A percentile compares a stretch with the other conserved stretches of the same genome.
Conservation (phyloP, 1,140 invertebrate species). For the Gerris buenoi region DNA sequence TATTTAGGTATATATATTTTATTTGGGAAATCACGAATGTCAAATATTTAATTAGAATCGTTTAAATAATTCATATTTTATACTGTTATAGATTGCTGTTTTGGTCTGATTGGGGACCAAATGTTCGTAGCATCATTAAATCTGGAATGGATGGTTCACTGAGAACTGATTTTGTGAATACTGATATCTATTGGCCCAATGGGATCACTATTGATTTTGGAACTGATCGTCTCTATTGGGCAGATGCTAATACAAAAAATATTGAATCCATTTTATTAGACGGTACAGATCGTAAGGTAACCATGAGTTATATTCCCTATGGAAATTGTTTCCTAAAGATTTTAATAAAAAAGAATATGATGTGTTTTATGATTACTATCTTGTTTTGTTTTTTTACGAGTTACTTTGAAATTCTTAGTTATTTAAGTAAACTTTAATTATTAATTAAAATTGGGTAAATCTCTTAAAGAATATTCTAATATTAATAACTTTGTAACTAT, state of each 20-base stretch:
- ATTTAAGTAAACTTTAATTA: too few relatives aligned
- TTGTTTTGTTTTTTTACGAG: too few relatives aligned
- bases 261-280: constrained; percentile 64
- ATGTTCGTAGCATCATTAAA: constrained; percentile 49
- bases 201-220: constrained; percentile 76
- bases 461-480: too few relatives aligned
- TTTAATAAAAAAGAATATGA: too few relatives aligned
- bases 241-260: constrained; percentile 51
- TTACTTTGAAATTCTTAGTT: too few relatives aligned
- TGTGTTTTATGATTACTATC: too few relatives aligned
- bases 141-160: constrained; percentile 71
- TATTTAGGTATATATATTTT: too few relatives aligned
- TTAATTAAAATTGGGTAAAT: too few relatives aligned
- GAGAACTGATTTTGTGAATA: constrained; percentile 33
- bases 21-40: background rate
- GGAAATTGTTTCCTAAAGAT: too few relatives aligned
- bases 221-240: constrained; percentile 60
- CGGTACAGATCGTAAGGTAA: constrained; percentile 44
- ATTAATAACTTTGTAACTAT: background rate
- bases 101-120: constrained; percentile 69
- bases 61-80: background rate
- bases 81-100: constrained; percentile 55
- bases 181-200: constrained; percentile 66
- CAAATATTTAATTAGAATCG: background rate
- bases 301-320: too few relatives aligned